Conservation (phyloP, 2,797 vertebrate genomes). For the Lindbergichthys nudifrons region DNA sequence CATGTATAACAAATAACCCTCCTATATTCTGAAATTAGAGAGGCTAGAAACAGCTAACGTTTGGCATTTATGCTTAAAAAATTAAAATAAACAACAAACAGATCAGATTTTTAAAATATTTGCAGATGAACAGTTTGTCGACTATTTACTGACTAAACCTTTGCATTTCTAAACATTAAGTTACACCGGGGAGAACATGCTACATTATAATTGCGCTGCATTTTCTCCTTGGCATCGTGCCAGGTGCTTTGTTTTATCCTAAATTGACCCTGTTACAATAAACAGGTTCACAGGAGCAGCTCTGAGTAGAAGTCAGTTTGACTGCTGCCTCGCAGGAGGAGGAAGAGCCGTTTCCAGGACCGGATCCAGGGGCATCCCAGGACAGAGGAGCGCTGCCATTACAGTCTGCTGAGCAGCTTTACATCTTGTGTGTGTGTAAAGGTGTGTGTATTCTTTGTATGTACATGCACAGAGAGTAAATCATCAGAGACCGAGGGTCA, state of each 20-base stretch:
- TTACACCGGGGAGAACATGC: background rate
- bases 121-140: background rate
- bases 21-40: background rate
- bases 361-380: constrained; percentile 39
- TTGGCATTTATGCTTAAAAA: no score
- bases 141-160: background rate
- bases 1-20: background rate
- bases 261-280: constrained; percentile 28
- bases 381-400: constrained; percentile 59
- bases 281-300: constrained; percentile 24
- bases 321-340: constrained; percentile 59
- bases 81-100: background rate
- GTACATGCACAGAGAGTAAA: constrained; percentile 8
- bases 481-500: constrained; percentile 29
- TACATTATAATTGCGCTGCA: background rate
- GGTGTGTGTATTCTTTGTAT: constrained; percentile 4
- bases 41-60: background rate
- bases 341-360: constrained; percentile 59
- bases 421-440: constrained; percentile 10
- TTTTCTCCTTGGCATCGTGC: constrained; percentile 23
- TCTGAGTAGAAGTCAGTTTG: constrained; percentile 8
- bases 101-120: background rate
- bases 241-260: constrained; percentile 42
- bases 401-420: constrained; percentile 13
- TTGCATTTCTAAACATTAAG: background rate